Base-by-base conservation (phyloP, 23 tunicate genomes). In the Trididemnum nubilum region DNA sequence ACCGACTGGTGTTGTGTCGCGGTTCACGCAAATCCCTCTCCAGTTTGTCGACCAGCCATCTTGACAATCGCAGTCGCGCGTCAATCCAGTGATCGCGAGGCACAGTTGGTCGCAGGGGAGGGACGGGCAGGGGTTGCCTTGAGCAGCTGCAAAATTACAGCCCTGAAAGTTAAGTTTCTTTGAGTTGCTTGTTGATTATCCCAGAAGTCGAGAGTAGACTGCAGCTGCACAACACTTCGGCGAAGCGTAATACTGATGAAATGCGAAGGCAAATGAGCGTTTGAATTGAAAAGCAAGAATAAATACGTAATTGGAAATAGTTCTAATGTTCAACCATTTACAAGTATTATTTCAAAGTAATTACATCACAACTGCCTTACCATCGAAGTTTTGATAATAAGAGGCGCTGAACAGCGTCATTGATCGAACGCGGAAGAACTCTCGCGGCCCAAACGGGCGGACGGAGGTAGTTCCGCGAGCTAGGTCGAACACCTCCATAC, bases 371-470 rank as follows among this genome's bases (percentile, higher is more conserved):
- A n/a, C n/a, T n/a, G n/a, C n/a, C n/a, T n/a, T 70, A 85, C 90
- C 82, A 44, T 57, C 66, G 34, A 29, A 85, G 22, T 33, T 50
- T 51, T 69, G 23, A 77, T 85, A 85, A 38, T 80, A 78, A 21
- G 78, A 59, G 12, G 33, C 35, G 52, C 90, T 85, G 79, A 34
- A 85, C 0, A 85, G 36, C 1, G 71, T 65, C 25, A 85, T 33
- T 19, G 90, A 63, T 0, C 78, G 72, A 51, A 79, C 84, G 15
- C 84, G 49, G 72, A 85, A 85, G 37, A 85, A 85, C 51, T 79
- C 90, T 33, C 85, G 78, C 21, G 90, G 84, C 34, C 90, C 90
- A 35, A 32, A 85, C 51, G 84, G 79, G 27, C 57, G 23, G 78
- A 85, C 82, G 44, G 84, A 67, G 18, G 78, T 18, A 9, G 79